These are phyloP conservation scores for Epinotia ramella DNA, from an alignment of 2,888 invertebrate genomes.

Conservation along the genomic window DNA sequence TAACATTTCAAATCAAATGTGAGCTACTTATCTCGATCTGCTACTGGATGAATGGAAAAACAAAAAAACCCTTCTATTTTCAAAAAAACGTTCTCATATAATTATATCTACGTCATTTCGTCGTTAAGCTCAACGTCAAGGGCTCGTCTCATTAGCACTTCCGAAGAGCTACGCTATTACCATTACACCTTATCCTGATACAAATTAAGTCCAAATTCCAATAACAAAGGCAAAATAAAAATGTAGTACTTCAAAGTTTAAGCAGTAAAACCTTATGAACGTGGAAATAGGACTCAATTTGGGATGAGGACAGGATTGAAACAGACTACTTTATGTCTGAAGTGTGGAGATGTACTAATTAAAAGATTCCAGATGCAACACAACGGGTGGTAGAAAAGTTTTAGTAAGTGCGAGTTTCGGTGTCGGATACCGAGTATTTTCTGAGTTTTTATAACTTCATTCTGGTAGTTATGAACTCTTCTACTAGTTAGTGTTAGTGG, in stretches of 20 bases:
- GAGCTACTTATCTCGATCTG: neutral
- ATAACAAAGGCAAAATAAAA: neutral
- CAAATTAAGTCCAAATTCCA: neutral
- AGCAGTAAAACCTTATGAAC: neutral
- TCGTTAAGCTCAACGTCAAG: conserved; percentile 53
- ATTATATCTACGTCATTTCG: conserved; percentile 42
- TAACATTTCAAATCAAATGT: too few relatives aligned
- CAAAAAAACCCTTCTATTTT: conserved; percentile 36
- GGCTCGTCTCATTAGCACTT: conserved; percentile 74
- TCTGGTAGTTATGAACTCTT: neutral
- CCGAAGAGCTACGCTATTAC: conserved; percentile 52
- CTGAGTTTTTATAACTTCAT: neutral
- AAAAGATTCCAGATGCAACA: conserved; percentile 40
- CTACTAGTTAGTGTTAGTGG: neutral
- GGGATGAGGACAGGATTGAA: neutral
- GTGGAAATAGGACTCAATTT: neutral
- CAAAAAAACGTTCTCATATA: conserved; percentile 43
- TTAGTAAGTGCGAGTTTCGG: conserved; percentile 22
- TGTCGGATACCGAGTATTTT: neutral
- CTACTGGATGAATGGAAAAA: neutral
- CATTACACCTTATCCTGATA: neutral
- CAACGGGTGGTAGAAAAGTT: conserved; percentile 28
- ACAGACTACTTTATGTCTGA: conserved; percentile 6
- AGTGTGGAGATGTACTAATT: conserved; percentile 42
- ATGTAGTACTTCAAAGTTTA: neutral